Conservation (phyloP, 2,888 invertebrate species). For the Patella pellucida region DNA sequence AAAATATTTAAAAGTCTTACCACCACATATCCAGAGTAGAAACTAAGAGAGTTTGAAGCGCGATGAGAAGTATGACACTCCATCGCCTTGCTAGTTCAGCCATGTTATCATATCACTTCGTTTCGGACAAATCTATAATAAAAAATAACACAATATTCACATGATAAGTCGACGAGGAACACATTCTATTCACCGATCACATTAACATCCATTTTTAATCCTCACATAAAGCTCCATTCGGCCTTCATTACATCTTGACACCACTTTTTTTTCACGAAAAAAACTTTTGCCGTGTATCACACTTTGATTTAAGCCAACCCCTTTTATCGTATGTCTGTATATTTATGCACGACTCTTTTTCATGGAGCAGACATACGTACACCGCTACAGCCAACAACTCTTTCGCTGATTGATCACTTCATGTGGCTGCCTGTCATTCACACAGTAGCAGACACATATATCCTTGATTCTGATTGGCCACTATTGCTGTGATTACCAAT, state of each 20-base stretch:
- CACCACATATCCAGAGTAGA: conserved; percentile 29
- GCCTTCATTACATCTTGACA: too few relatives aligned
- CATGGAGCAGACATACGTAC: conserved; percentile 3
- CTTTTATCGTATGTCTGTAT: too few relatives aligned
- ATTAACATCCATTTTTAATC: too few relatives aligned
- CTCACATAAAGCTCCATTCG: too few relatives aligned
- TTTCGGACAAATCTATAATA: conserved; percentile 13
- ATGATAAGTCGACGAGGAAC: too few relatives aligned
- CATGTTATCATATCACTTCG: conserved; percentile 21
- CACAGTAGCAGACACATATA: conserved; percentile 10
- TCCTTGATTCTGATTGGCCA: conserved; percentile 7
- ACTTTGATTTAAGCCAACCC: too few relatives aligned
- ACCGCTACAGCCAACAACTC: conserved; percentile 9
- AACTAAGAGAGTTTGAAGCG: conserved; percentile 19
- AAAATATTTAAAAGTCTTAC: conserved; percentile 17
- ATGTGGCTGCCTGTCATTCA: conserved; percentile 9
- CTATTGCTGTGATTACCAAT: conserved; percentile 7
- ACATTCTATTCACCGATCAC: too few relatives aligned
- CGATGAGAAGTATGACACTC: conserved; percentile 17
- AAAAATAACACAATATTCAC: background rate
- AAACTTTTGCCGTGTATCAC: too few relatives aligned
- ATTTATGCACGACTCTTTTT: too few relatives aligned
- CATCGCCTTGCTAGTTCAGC: conserved; percentile 17
- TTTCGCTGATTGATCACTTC: conserved; percentile 11
- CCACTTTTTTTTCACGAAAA: too few relatives aligned